Evolutionary conservation across 2,888 invertebrate species (phyloP).

Genomic region (Polyommatus iphigenia): DNA sequence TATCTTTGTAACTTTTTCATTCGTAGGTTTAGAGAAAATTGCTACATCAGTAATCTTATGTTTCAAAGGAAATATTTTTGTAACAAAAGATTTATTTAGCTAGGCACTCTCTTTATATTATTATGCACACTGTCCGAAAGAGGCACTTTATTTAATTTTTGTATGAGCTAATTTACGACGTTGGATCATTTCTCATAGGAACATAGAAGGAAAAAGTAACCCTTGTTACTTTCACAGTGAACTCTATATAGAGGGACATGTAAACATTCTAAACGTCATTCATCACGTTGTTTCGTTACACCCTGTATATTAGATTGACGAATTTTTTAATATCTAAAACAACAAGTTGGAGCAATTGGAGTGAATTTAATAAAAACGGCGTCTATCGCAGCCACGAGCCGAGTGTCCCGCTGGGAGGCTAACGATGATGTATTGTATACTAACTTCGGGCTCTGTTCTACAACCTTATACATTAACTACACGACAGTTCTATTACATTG

Average conservation of each 20-base stretch:
- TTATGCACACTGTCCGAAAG: too few relatives aligned
- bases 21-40: background rate
- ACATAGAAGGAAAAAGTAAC: too few relatives aligned
- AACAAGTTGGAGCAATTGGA: slow-evolving; percentile 50
- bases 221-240: too few relatives aligned
- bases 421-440: slow-evolving; percentile 70
- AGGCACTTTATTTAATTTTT: too few relatives aligned
- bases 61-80: background rate
- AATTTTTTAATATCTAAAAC: slow-evolving; percentile 15
- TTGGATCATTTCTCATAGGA: too few relatives aligned
- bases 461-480: slow-evolving; percentile 28
- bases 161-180: too few relatives aligned
- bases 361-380: slow-evolving; percentile 74
- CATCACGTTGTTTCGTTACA: too few relatives aligned
- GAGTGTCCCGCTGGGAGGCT: slow-evolving; percentile 69
- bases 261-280: too few relatives aligned
- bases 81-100: too few relatives aligned
- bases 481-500: slow-evolving; percentile 27
- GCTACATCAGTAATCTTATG: background rate
- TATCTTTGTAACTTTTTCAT: background rate
- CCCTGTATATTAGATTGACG: background rate
- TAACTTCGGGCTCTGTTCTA: slow-evolving; percentile 50
- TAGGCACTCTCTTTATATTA: too few relatives aligned
- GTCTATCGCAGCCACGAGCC: slow-evolving; percentile 59
- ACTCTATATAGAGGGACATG: too few relatives aligned